phyloP scores from a whole-genome alignment of 2,888 invertebrate genomes.

The Agriopis leucophaearia region DNA sequence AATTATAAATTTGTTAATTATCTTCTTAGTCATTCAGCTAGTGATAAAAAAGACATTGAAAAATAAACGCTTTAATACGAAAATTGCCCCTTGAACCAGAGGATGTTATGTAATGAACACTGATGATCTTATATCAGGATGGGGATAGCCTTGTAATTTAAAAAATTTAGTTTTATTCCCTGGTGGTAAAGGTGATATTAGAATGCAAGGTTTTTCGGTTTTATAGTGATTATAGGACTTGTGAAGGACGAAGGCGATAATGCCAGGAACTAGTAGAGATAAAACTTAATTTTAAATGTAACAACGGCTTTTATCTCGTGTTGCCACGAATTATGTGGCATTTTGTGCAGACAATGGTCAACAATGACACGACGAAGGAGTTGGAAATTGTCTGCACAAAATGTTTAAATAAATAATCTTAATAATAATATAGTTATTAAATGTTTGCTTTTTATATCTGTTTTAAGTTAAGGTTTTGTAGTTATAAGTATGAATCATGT shows the following conservation, averaged over 20 bases:
- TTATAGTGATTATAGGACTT: not conserved
- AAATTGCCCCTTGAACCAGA: conserved; percentile 18
- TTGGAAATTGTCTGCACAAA: too few relatives aligned
- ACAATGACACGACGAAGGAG: too few relatives aligned
- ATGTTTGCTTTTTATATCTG: too few relatives aligned
- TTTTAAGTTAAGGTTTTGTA: too few relatives aligned
- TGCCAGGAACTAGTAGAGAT: conserved; percentile 1
- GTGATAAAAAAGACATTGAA: conserved; percentile 23
- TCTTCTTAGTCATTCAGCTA: too few relatives aligned
- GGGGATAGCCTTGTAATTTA: not conserved
- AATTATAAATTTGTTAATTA: too few relatives aligned
- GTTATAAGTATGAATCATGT: too few relatives aligned
- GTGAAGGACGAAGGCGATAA: not conserved
- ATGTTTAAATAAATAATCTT: too few relatives aligned
- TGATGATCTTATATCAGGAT: conserved; percentile 2
- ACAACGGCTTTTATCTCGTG: not conserved
- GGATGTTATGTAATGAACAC: conserved; percentile 42
- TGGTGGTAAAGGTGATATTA: not conserved
- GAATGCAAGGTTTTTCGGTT: not conserved
- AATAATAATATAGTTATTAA: too few relatives aligned
- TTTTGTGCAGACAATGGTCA: too few relatives aligned
- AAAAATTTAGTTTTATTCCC: not conserved
- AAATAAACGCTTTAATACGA: conserved; percentile 41
- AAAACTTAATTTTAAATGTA: not conserved
- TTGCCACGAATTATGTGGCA: not conserved